Conservation (phyloP, 2,797 vertebrate genomes). For the Pygocentrus nattereri region DNA sequence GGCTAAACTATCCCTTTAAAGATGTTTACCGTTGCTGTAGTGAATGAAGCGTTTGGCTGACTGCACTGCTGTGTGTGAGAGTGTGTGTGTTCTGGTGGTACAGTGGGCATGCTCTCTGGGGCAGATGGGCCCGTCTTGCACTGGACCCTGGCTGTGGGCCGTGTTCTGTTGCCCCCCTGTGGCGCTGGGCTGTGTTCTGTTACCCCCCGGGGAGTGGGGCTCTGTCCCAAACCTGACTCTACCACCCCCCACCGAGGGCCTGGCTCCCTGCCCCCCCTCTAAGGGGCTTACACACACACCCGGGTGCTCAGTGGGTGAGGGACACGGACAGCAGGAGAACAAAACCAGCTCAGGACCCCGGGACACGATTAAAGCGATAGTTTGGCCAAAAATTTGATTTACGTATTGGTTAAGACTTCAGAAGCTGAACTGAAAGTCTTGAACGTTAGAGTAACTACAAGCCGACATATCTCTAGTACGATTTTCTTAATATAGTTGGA, state of each 20-base stretch:
- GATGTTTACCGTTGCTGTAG: neutral
- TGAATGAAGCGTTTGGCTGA: neutral
- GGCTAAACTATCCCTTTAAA: neutral
- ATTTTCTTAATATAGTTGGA: too few relatives aligned
- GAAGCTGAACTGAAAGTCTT: too few relatives aligned
- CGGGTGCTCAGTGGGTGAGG: slow-evolving; percentile 10
- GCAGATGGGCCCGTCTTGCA: slow-evolving; percentile 87
- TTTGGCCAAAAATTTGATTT: neutral
- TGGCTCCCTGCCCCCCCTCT: slow-evolving; percentile 43
- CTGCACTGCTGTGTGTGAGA: slow-evolving; percentile 29
- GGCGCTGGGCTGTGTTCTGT: slow-evolving; percentile 54
- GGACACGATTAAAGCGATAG: neutral
- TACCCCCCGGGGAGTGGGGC: slow-evolving; percentile 52
- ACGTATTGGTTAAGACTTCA: too few relatives aligned
- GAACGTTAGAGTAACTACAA: too few relatives aligned
- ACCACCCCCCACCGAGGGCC: slow-evolving; percentile 37
- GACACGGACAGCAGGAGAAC: slow-evolving; percentile 36
- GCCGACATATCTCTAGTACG: too few relatives aligned
- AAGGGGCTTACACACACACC: slow-evolving; percentile 10
- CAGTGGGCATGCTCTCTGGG: slow-evolving; percentile 61
- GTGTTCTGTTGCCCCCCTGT: slow-evolving; percentile 55
- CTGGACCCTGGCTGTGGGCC: slow-evolving; percentile 67
- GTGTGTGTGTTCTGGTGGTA: slow-evolving; percentile 34
- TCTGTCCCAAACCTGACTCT: slow-evolving; percentile 46
- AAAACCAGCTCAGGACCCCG: neutral